phyloP scores from a whole-genome alignment of 2,888 invertebrate genomes.

The Micoletzkya japonica region DNA sequence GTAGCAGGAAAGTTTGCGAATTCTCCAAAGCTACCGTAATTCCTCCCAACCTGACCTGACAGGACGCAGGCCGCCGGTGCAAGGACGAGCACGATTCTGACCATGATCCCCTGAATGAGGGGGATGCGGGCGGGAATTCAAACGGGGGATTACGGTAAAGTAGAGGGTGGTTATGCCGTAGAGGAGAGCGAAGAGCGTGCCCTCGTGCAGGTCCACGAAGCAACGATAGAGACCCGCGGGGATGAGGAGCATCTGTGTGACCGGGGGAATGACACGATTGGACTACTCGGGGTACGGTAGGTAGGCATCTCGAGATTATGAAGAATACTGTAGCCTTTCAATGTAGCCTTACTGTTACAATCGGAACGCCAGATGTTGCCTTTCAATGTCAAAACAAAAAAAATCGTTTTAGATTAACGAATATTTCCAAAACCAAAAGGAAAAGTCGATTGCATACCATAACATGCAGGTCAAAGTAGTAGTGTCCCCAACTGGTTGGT shows the following conservation, averaged over 20 bases:
- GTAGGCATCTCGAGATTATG: not conserved
- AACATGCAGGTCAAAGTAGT: slow-evolving; percentile 95
- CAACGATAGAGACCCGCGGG: slow-evolving; percentile 93
- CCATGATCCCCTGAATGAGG: slow-evolving; percentile 86
- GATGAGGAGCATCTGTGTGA: slow-evolving; percentile 41
- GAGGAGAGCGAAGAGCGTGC: slow-evolving; percentile 93
- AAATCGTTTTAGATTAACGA: not conserved
- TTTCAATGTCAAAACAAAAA: not conserved
- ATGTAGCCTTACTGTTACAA: too few species aligned
- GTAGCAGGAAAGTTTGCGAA: not conserved
- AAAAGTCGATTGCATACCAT: slow-evolving; percentile 76
- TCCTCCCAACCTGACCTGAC: slow-evolving; percentile 71
- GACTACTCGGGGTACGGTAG: slow-evolving; percentile 24
- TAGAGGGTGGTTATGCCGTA: slow-evolving; percentile 97
- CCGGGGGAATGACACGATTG: too few species aligned
- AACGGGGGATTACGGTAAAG: slow-evolving; percentile 74
- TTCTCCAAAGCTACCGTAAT: not conserved
- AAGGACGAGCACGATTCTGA: slow-evolving; percentile 93
- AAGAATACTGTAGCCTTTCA: not conserved
- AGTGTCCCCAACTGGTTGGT: slow-evolving; percentile 86
- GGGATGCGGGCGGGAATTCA: not conserved
- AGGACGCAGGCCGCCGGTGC: slow-evolving; percentile 98
- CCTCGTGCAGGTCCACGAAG: slow-evolving; percentile 87
- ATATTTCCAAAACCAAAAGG: not conserved
- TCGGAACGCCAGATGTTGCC: too few species aligned